Evolutionary conservation across 2,113 vertebrate genomes (phyloP), one percentile per base, ranked within the genome.

Genomic region (Herpetotheres cachinnans): DNA sequence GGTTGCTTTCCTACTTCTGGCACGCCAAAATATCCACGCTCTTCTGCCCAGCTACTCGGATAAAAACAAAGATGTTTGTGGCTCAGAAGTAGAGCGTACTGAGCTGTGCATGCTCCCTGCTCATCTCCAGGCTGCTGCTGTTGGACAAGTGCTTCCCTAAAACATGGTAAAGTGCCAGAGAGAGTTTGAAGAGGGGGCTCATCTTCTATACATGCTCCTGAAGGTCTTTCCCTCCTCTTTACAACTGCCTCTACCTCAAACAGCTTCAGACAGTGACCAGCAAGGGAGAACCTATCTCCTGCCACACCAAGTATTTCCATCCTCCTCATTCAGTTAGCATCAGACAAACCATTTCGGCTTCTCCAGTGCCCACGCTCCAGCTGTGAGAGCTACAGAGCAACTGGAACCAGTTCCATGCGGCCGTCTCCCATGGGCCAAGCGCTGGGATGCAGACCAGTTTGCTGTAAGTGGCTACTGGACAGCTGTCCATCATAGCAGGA

Each of bases 401-500:
- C 16, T 10, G 72, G 69, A 24, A 36, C 29, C 40, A 15, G 71
- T 5, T 61, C 32, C 10, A 9, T 0, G 0, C 0, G 7, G 36
- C 63, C 21, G 10, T 7, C 2, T 73, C 63, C 19, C 49, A 2
- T 46, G 6, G 81, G 19, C 58, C 0, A 1, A 56, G 63, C 7
- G 0, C 69, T 30, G 70, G 56, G 44, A 30, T 6, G 8, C 27
- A 11, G 50, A 6, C 18, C 0, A 18, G 6, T 26, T 88, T 80
- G 87, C 52, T 17, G 70, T 9, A 47, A 38, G 24, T 21, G 7
- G 2, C 9, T 8, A 40, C 42, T 70, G 72, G 19, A 4, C 6
- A 11, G 24, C 6, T 5, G 6, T n/a, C 81, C 44, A 0, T 0
- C 6, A 1, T 0, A 34, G 47, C 76, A 50, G 40, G 14, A 83